Percentiles rank a stretch among this genome's conserved stretches.
phyloP scores from a whole-genome alignment of 2,888 invertebrate species.

The Dolichomitus sp. region DNA sequence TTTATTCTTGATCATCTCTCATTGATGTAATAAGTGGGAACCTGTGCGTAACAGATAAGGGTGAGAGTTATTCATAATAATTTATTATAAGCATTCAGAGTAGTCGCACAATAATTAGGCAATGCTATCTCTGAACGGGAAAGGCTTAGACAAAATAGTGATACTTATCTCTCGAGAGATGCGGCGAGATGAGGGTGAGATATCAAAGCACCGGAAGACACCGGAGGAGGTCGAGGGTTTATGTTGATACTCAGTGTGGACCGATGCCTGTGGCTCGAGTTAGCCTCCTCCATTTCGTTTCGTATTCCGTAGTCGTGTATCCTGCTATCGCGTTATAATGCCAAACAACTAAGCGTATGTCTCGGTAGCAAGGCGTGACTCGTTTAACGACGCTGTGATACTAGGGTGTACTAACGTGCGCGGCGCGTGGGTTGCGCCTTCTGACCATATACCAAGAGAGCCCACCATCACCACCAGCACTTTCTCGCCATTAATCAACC shows the following conservation, averaged over 20 bases:
- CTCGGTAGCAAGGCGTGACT: conserved; percentile 20
- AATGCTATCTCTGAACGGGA: no score
- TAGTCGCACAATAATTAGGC: no score
- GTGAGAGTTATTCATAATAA: no score
- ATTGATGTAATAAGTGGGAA: no score
- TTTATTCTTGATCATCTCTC: no score
- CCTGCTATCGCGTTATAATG: conserved; percentile 20
- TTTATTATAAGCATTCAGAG: no score
- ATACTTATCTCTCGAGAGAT: neutral
- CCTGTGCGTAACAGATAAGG: no score
- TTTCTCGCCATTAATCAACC: conserved; percentile 69
- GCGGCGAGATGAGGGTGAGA: conserved; percentile 1
- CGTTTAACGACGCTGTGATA: conserved; percentile 33
- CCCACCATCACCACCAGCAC: conserved; percentile 12
- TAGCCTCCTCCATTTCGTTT: conserved; percentile 33
- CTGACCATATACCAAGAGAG: conserved; percentile 26
- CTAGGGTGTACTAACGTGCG: neutral
- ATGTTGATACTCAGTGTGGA: neutral
- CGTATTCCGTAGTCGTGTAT: conserved; percentile 26
- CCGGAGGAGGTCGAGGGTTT: neutral
- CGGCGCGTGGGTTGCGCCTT: conserved; percentile 11
- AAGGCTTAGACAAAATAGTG: no score
- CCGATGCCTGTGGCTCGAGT: conserved; percentile 6
- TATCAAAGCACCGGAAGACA: conserved; percentile 17
- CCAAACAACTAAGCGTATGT: conserved; percentile 29